phyloP scores from a whole-genome alignment of 2,888 invertebrate genomes.

The Penaeus monodon region DNA sequence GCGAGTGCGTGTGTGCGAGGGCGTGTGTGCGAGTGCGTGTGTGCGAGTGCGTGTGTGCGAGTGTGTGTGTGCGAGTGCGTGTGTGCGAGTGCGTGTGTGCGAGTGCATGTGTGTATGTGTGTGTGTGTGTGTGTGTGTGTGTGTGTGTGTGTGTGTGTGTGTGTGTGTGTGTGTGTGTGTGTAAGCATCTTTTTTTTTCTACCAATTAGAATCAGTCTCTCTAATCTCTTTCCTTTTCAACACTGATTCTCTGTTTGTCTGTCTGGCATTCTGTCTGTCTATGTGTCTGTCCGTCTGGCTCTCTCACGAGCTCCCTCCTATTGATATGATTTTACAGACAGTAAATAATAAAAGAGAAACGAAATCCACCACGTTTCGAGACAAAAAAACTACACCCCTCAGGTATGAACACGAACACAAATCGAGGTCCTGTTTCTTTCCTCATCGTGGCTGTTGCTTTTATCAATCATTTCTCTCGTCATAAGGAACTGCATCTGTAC shows the following conservation, averaged over 20 bases:
- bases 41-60: background rate
- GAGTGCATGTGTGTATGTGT: conserved; percentile 22
- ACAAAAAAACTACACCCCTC: background rate
- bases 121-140: background rate
- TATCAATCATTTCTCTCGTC: background rate
- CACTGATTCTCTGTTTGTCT: too few relatives aligned
- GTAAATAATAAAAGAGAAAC: background rate
- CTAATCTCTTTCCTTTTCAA: too few relatives aligned
- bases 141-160: too few relatives aligned
- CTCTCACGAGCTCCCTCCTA: too few relatives aligned
- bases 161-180: too few relatives aligned
- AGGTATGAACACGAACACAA: background rate
- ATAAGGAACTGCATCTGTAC: background rate
- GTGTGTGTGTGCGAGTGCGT: background rate
- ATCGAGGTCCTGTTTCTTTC: background rate
- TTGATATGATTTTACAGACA: too few relatives aligned
- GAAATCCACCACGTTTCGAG: background rate
- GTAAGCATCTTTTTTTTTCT: too few relatives aligned
- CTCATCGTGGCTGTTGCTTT: background rate
- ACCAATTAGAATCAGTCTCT: too few relatives aligned
- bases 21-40: background rate
- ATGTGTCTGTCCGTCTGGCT: too few relatives aligned
- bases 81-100: too few relatives aligned
- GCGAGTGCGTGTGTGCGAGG: background rate
- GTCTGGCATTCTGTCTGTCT: too few relatives aligned